Evolutionary conservation across 1,140 invertebrate species (phyloP), one percentile per base, ranked within the genome.

Genomic region (Heliothis subflexa): DNA sequence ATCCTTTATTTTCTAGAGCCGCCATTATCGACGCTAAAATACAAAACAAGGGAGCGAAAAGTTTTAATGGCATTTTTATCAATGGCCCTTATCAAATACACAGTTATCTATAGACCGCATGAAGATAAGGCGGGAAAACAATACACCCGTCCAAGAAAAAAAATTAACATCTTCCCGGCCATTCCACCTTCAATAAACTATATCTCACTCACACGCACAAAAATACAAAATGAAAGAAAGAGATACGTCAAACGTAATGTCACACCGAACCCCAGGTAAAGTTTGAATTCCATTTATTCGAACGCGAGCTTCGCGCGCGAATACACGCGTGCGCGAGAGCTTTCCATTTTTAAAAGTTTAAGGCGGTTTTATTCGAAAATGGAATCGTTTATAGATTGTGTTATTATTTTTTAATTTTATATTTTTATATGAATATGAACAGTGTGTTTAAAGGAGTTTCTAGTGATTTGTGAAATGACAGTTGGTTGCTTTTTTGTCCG

Each of bases 271-370:
- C 86, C 88, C 91, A 92, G 92, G 92, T 94, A 89, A 88, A 78
- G 83, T 77, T 85, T 73, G 68, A 84, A 76, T 89, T 81, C 80
- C 88, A 86, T 81, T 90, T 92, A 94, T 92, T 93, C 90, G 89
- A 89, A 91, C 87, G 87, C 89, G 86, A 88, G 88, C 91, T 88
- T 93, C 92, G 87, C 91, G 91, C 92, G 91, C 85, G 91, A 90
- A 92, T 90, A 88, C 91, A 93, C 92, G 91, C 54, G 86, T 82
- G 86, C 85, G 86, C 84, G 81, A 83, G 80, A 84, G 83, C 82
- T 61, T 83, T 62, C 73, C 72, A 79, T 85, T 85, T 84, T 80
- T 62, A 68, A 85, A 40, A 9, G 74, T 80, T 83, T 81, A 83
- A 77, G 80, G 76, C 73, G 59, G 80, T 81, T 80, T 83, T 75